Base-by-base conservation (phyloP, 2,113 vertebrate genomes). In the Pipra filicauda region DNA sequence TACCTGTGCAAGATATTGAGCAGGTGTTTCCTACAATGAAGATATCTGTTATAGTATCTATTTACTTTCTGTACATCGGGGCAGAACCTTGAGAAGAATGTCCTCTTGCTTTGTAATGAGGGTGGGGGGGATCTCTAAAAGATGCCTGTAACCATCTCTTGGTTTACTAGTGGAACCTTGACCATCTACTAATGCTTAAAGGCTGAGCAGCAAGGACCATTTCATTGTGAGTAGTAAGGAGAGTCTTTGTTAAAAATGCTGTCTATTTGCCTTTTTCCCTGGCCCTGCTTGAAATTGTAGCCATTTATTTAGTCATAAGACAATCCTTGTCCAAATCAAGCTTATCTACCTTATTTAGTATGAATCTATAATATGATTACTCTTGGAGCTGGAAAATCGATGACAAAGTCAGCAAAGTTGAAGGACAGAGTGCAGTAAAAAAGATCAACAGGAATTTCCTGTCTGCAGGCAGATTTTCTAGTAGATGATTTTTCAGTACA, bases 261-360 rank as follows among this genome's bases (percentile, higher is more conserved):
- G 6, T 21, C 65, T 4, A 3, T 86, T 58, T 46, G 12, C 48
- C 35, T 17, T 55, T 88, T 65, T 43, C 5, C 37, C 11, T 28
- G 11, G 57, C 19, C 44, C 7, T 67, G 30, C 27, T 37, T 86
- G 83, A 65, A 76, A 44, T 15, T 24, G 21, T 79, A 52, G 49
- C 37, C 6, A 9, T 55, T 84, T 89, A 35, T 35, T 86, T 39
- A 21, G 73, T 43, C n/a, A 3, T 62, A 58, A 75, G 41, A 43
- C 5, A 9, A 1, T 12, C 7, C 4, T 7, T 3, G 5, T 43
- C 9, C 15, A 9, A 12, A 33, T 28, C 9, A 51, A 35, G 31
- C 13, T 62, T 31, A 37, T 51, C 33, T 52, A 4, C 35, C 17
- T 22, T 79, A 19, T 11, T 48, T 71, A 11, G 8, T 48, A 12